Percentiles rank a stretch among this genome's conserved stretches.
These are phyloP conservation scores for Hippopotamus amphibius DNA, from an alignment of 2,113 vertebrate species.

Conservation along the genomic window DNA sequence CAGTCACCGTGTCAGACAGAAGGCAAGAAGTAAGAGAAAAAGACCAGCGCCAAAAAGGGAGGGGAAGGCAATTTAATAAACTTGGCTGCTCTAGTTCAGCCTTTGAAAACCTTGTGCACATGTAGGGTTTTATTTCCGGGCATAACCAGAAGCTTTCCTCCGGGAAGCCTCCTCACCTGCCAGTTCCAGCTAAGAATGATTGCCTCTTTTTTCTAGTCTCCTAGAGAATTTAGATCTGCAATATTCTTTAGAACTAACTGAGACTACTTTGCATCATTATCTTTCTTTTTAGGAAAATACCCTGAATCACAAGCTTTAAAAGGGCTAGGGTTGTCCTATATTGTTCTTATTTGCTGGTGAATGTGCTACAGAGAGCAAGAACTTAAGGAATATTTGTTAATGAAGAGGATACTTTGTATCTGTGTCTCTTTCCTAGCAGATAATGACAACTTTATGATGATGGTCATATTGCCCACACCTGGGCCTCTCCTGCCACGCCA, in stretches of 20 bases:
- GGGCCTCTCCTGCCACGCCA: background rate
- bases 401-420: background rate
- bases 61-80: background rate
- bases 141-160: background rate
- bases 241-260: background rate
- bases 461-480: background rate
- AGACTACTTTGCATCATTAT: background rate
- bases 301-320: background rate
- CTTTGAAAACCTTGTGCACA: background rate
- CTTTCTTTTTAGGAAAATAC: background rate
- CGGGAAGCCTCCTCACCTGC: background rate
- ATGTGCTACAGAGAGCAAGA: background rate
- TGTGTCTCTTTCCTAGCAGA: background rate
- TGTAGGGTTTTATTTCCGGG: background rate
- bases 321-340: background rate
- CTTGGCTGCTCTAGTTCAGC: background rate
- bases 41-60: background rate
- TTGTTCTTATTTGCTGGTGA: background rate
- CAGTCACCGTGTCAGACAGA: background rate
- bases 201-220: background rate
- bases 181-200: background rate
- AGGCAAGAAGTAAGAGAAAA: constrained; percentile 17
- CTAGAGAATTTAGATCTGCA: constrained; percentile 19
- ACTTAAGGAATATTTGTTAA: background rate
- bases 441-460: background rate